Base-by-base conservation (phyloP, 64 coral and sea anemone species). In the Stylophora pistillata region DNA sequence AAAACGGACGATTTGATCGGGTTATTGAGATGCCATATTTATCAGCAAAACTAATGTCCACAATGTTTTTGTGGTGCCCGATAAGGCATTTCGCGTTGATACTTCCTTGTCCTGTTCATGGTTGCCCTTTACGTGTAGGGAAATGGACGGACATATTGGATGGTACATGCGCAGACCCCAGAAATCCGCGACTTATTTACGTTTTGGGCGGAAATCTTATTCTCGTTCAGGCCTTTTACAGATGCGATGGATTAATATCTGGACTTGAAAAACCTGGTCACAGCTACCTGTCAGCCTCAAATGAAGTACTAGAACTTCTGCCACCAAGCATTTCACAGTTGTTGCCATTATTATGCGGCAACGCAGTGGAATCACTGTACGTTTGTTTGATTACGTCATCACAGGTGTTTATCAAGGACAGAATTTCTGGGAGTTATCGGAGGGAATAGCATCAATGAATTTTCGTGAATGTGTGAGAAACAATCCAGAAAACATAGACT, bases 381-480 rank as follows among this genome's bases (percentile, higher is more conserved):
- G 73, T 13, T 55, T 89, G 53, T 55, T 71, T 59, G 58, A 88
- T 61, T 74, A 75, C 25, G 37, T 88, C 34, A 88, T 78, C 25
- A 68, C 58, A 5, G 28, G 33, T 15, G 21, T 88, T 65, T 73
- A 66, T 23, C 76, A 81, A 78, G 88, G 88, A 21, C 74, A 79
- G 66, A 89, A 78, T 28, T 89, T 89, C 60, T 41, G 79, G 59
- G 74, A 89, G 59, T 30, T 89, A 27, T 64, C 77, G 28, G 86
- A 93, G 68, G 77, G 78, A 15, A 88, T 93, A 37, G 85, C 85
- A 63, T 88, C 86, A 30, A 73, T 75, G 55, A 93, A 93, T 68
- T 89, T 83, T 72, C 53, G 86, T 74, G 82, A 92, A 37, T 87
- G 87, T 55, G 20, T 53, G 28, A 23, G 34, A 89, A 79, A 69